Base-by-base conservation (phyloP, 2,113 vertebrate genomes). In the Pipra filicauda region DNA sequence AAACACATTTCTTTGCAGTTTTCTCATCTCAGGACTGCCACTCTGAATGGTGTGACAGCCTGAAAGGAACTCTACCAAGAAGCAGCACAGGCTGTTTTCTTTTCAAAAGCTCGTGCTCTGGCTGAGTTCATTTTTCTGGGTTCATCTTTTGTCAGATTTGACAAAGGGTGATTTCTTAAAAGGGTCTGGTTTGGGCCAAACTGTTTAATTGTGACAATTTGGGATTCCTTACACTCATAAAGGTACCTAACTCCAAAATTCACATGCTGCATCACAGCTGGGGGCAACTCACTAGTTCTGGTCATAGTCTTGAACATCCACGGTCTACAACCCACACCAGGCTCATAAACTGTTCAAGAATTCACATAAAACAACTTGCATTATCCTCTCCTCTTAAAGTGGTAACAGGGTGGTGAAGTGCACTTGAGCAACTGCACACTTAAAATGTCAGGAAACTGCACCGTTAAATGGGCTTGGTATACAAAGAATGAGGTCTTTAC, bases 1-100 rank as follows among this genome's bases (percentile, higher is more conserved):
- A 54, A 9, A 13, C 62, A 10, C 55, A 31, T 11, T 94, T 87
- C 70, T 91, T 78, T 88, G 55, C 24, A 83, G 35, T 57, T 80
- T 96, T 91, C 81, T 95, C 59, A 80, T 74, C 58, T 95, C 43
- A 59, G 52, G 8, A 90, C 43, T 54, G 65, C 59, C 79, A 78
- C 54, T 81, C 67, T 67, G 27, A 84, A 93, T 16, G 15, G 51
- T 37, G 35, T 41, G 85, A 90, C 24, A 85, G 61, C 61, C 48
- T 88, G 70, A 89, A 89, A 52, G 33, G 37, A 92, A 59, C 31
- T 61, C 15, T 71, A 71, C 11, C 55, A 85, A 90, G 48, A 91
- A 92, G 67, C 31, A 89, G 30, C n/a, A 77, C 7, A 5, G 28
- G n/a, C 15, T 93, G 49, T 82, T 95, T 75, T 69, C 54, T 79